Evolutionary conservation across 2,113 vertebrate species (phyloP).

Genomic region (Geococcyx californianus): DNA sequence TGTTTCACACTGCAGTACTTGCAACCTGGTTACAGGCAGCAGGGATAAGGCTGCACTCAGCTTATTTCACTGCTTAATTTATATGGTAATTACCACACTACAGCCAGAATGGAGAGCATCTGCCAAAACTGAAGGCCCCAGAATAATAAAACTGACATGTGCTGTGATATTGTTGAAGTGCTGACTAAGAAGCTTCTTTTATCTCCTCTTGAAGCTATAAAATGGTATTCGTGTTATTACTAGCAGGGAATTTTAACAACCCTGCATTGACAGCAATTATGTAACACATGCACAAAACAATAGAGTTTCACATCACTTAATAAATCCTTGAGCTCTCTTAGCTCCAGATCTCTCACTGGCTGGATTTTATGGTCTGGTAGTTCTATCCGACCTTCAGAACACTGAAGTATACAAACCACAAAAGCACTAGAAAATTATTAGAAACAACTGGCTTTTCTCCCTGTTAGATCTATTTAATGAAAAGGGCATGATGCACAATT

Average conservation of each 20-base stretch:
- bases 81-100: constrained; percentile 78
- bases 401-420: constrained; percentile 67
- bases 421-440: constrained; percentile 67
- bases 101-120: constrained; percentile 71
- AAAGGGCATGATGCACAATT: constrained; percentile 34
- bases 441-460: constrained; percentile 57
- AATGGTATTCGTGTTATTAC: constrained; percentile 78
- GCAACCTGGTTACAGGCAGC: constrained; percentile 61
- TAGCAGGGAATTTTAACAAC: constrained; percentile 79
- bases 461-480: constrained; percentile 57
- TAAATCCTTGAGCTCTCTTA: constrained; percentile 78
- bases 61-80: constrained; percentile 78
- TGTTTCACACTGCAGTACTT: constrained; percentile 63
- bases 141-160: constrained; percentile 75
- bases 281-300: constrained; percentile 81
- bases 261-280: constrained; percentile 80
- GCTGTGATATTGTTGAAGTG: constrained; percentile 72
- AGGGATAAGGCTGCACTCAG: constrained; percentile 58
- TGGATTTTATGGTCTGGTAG: constrained; percentile 84
- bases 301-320: constrained; percentile 79
- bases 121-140: constrained; percentile 75
- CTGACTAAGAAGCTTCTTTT: constrained; percentile 80
- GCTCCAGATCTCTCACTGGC: constrained; percentile 74
- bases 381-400: constrained; percentile 71
- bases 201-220: constrained; percentile 75